Percentiles rank a stretch among this genome's conserved stretches.
Conservation (phyloP, 2,113 vertebrate genomes). For the Pelecanoides urinatrix region DNA sequence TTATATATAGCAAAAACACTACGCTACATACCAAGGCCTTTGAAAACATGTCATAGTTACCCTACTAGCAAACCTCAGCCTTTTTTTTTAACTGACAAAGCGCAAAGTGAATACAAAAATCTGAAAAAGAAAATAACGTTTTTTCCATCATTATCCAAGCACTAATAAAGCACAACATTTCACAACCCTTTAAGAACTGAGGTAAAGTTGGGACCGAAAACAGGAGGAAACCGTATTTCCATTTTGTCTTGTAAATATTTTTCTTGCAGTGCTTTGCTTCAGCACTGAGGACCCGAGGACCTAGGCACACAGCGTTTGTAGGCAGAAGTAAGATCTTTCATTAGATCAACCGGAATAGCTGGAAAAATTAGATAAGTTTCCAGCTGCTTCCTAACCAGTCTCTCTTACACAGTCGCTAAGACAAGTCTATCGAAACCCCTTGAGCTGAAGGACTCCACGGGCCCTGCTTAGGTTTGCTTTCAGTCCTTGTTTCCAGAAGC, state of each 20-base stretch:
- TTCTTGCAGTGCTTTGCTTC: background rate
- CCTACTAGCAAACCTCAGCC: background rate
- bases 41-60: background rate
- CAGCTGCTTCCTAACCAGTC: constrained; percentile 20
- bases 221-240: constrained; percentile 9
- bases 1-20: background rate
- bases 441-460: background rate
- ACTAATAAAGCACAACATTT: background rate
- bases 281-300: background rate
- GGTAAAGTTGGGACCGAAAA: background rate
- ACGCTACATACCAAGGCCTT: background rate
- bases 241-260: background rate
- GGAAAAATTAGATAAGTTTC: constrained; percentile 33
- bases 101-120: background rate
- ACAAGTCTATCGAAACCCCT: background rate
- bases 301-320: background rate
- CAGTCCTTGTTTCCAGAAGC: background rate
- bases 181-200: background rate
- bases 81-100: background rate
- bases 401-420: background rate
- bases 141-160: background rate
- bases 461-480: background rate
- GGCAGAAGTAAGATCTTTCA: constrained; percentile 19
- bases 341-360: background rate
- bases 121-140: background rate